A percentile compares a stretch with the other conserved stretches of the same genome.
These are phyloP conservation scores for Riparia riparia DNA, from an alignment of 2,113 vertebrate genomes.

Conservation along the genomic window DNA sequence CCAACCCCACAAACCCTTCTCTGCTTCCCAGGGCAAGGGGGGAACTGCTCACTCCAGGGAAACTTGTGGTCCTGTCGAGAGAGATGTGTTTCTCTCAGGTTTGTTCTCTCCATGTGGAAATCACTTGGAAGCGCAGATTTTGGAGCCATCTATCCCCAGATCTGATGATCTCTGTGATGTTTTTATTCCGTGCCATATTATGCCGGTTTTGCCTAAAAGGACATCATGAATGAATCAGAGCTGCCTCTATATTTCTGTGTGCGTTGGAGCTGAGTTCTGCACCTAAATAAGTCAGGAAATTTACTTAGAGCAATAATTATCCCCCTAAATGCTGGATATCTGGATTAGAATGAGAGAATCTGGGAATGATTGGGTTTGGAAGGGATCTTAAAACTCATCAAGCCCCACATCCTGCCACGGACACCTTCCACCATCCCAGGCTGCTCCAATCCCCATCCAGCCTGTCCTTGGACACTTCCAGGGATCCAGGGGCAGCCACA, in stretches of 20 bases:
- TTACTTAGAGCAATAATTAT: not conserved
- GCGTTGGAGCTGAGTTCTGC: not conserved
- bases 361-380: not conserved
- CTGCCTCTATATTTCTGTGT: not conserved
- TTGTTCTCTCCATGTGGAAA: not conserved
- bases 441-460: fast-evolving
- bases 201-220: not conserved
- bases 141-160: not conserved
- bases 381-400: fast-evolving
- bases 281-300: not conserved
- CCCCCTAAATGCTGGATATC: not conserved
- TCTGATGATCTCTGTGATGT: not conserved
- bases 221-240: not conserved
- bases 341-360: not conserved
- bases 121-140: not conserved
- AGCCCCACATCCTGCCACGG: not conserved
- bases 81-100: not conserved
- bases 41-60: not conserved
- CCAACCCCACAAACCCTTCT: not conserved
- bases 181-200: not conserved
- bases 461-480: not conserved
- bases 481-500: not conserved
- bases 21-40: not conserved
- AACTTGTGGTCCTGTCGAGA: not conserved
- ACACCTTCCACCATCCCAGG: fast-evolving